Evolutionary conservation across 2,113 vertebrate genomes (phyloP).

Genomic region (Callionymus lyra): DNA sequence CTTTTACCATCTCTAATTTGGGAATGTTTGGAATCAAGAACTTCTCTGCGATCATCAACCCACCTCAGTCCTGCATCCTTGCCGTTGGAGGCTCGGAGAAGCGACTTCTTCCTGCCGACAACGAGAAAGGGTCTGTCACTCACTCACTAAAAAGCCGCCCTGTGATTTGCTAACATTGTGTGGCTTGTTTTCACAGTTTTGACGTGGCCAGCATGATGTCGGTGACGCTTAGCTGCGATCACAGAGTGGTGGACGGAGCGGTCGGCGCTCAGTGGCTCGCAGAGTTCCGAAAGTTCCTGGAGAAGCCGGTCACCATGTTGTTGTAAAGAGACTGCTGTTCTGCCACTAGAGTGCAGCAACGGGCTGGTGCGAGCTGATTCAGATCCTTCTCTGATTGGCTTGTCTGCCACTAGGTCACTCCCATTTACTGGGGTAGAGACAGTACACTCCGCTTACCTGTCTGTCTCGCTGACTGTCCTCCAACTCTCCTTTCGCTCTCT

Average conservation of each 20-base stretch:
- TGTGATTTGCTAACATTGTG: neutral
- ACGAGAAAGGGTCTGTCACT: constrained; percentile 82
- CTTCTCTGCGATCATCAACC: constrained; percentile 97
- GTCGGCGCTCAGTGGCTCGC: constrained; percentile 93
- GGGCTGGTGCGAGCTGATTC: constrained; percentile 6
- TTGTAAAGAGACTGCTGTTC: constrained; percentile 63
- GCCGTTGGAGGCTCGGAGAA: constrained; percentile 88
- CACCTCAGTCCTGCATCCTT: constrained; percentile 93
- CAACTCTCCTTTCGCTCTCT: constrained; percentile 4
- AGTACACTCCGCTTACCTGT: constrained; percentile 37
- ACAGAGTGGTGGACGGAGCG: constrained; percentile 88
- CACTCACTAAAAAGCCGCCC: neutral
- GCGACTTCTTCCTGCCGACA: constrained; percentile 84
- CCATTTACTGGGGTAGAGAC: constrained; percentile 21
- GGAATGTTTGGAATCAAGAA: constrained; percentile 99
- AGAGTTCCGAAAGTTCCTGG: constrained; percentile 87
- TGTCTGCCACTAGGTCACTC: constrained; percentile 44
- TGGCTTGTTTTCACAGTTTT: constrained; percentile 65
- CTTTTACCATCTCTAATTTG: constrained; percentile 96
- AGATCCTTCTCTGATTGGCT: constrained; percentile 36
- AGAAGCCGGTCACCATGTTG: constrained; percentile 87
- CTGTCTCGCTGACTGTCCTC: constrained; percentile 11
- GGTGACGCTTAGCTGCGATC: constrained; percentile 92
- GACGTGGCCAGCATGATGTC: constrained; percentile 90
- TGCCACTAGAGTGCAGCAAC: constrained; percentile 11